Base-by-base conservation (phyloP, 2,888 invertebrate species). In the Drosophila colorata region DNA sequence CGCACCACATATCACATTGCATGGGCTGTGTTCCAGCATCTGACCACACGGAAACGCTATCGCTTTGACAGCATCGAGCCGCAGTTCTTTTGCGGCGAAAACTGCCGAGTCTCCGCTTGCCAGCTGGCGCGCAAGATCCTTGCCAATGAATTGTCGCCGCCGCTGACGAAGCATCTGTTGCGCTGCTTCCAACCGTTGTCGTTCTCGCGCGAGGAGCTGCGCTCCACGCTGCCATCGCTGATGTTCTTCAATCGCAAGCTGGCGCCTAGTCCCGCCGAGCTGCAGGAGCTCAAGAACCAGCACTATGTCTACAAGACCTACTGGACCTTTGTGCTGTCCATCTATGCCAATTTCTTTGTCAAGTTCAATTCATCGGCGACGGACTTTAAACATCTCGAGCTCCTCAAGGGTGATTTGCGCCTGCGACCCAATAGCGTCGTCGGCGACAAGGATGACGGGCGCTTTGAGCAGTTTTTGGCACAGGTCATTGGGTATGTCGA, bases 11-110 rank as follows among this genome's bases (percentile, higher is more conserved):
- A 92, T 75, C 92, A 92, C 69, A 82, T 92, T 38, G 90, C 92
- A 53, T 92, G 92, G 92, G 92, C 91, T 18, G 91, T 92, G 18
- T 92, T 92, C 58, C 91, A 90, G 53, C 92, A 92, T 80, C 70
- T 92, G 52, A 78, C 88, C 8, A 82, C 82, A 68, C 89, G 92
- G 6, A 90, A 91, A 74, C 91, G 90, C 35, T 92, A 91, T 76
- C 85, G 88, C 33, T 78, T 89, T 59, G 76, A 87, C 5, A 79
- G 78, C 52, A 86, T 92, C 65, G 91, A 91, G 47, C 84, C 88
- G 57, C 87, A 91, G 60, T 91, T 82, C 63, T 92, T 92, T 67
- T 92, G 92, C 65, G 75, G 78, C 7, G 87, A 92, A 69, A 87
- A 79, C 40, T 92, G 92, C 33, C 88, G 89, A 41, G 80, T 84